Evolutionary conservation across 2,113 vertebrate genomes (phyloP).

Genomic region (Pterocles orientalis): DNA sequence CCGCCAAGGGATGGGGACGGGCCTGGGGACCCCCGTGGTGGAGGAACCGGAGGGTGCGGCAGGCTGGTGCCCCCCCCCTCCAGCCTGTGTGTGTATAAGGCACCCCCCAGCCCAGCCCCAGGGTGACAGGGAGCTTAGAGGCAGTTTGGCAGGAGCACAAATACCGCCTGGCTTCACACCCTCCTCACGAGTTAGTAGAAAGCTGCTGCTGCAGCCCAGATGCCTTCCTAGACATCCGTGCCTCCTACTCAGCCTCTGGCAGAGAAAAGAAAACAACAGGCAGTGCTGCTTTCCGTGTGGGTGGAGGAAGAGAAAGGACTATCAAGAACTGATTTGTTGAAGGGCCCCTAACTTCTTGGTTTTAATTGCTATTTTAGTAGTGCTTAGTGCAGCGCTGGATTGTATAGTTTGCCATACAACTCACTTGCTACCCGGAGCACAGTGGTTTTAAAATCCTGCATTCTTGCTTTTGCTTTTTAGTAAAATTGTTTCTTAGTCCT

Average conservation of each 20-base stretch:
- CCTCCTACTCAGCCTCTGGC: slow-evolving; percentile 19
- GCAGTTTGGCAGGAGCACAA: background rate
- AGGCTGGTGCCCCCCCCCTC: background rate
- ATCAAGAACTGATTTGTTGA: background rate
- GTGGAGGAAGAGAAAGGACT: background rate
- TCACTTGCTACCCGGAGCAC: background rate
- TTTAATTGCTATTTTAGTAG: background rate
- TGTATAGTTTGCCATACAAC: background rate
- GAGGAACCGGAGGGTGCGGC: background rate
- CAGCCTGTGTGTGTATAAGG: fast-evolving
- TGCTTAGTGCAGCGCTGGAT: background rate
- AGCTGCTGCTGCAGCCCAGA: slow-evolving; percentile 9
- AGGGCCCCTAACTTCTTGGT: background rate
- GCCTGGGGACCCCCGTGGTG: background rate
- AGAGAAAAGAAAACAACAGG: background rate
- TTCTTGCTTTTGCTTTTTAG: background rate
- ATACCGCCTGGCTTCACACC: background rate
- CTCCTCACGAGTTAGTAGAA: background rate
- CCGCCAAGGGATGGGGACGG: background rate
- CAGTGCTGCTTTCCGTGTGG: background rate
- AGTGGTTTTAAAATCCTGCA: background rate
- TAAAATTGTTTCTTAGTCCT: background rate
- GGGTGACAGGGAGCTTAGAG: background rate
- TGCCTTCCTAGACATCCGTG: slow-evolving; percentile 45
- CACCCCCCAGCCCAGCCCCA: fast-evolving